phyloP scores from a whole-genome alignment of 1,140 invertebrate species.

The Drosophila subpulchrella region DNA sequence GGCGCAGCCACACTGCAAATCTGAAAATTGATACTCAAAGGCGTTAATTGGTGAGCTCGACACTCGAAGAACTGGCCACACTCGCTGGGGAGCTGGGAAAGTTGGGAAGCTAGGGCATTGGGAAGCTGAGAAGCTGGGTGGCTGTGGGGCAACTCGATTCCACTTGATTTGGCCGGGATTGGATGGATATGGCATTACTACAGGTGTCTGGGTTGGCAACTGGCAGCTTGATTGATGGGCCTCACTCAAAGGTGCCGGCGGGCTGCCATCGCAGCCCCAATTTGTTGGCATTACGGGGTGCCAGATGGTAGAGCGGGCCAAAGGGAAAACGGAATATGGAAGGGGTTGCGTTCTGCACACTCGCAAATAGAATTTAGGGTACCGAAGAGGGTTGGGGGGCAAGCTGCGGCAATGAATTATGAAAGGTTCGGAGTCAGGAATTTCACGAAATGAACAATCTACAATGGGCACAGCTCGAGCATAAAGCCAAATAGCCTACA shows the following conservation, averaged over 20 bases:
- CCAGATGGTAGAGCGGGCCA: background rate
- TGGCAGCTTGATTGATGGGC: conserved; percentile 58
- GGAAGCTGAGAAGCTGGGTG: background rate
- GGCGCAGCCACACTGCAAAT: conserved; percentile 80
- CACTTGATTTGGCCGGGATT: conserved; percentile 16
- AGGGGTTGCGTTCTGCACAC: background rate
- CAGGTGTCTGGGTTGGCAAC: background rate
- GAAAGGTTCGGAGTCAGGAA: conserved; percentile 29
- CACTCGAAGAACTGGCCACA: conserved; percentile 17
- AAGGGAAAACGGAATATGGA: background rate
- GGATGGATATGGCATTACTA: conserved; percentile 6
- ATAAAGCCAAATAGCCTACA: conserved; percentile 31
- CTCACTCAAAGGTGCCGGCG: conserved; percentile 45
- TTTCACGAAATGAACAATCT: conserved; percentile 58
- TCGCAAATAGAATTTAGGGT: conserved; percentile 17
- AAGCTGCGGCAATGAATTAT: conserved; percentile 47
- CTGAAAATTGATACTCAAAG: conserved; percentile 77
- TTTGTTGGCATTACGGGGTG: conserved; percentile 54
- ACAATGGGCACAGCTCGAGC: conserved; percentile 35
- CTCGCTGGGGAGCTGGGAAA: background rate
- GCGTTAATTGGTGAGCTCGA: conserved; percentile 61
- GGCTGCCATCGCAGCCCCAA: conserved; percentile 39
- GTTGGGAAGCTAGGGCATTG: no score
- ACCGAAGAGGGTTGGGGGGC: background rate
- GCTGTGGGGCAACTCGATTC: conserved; percentile 1